Percentiles rank a stretch among this genome's conserved stretches.
These are phyloP conservation scores for Congeria kusceri DNA, from an alignment of 2,888 invertebrate genomes.

Conservation along the genomic window DNA sequence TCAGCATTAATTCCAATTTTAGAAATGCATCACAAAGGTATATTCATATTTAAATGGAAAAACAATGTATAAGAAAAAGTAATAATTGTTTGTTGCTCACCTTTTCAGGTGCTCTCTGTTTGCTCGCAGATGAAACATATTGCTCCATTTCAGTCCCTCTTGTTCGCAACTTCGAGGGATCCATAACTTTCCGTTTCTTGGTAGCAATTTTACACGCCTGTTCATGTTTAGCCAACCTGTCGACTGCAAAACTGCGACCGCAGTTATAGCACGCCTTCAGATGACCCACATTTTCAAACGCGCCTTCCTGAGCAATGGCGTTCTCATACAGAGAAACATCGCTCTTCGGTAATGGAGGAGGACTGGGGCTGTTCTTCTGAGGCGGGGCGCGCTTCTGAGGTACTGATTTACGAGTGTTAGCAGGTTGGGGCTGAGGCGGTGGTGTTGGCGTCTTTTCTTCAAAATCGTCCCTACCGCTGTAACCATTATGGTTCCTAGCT, in stretches of 20 bases:
- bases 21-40: no score
- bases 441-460: conserved; percentile 44
- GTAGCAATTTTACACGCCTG: conserved; percentile 78
- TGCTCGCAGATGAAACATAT: conserved; percentile 19
- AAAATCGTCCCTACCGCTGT: conserved; percentile 1
- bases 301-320: conserved; percentile 65
- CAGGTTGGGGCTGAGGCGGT: conserved; percentile 59
- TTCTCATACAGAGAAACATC: conserved; percentile 62
- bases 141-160: conserved; percentile 93
- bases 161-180: conserved; percentile 85
- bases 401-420: conserved; percentile 34
- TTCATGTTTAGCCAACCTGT: conserved; percentile 87
- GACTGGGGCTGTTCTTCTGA: conserved; percentile 15
- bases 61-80: no score
- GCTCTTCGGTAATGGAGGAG: conserved; percentile 21
- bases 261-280: conserved; percentile 90
- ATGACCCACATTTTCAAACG: conserved; percentile 52
- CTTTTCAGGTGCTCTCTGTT: neutral
- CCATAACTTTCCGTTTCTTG: conserved; percentile 82
- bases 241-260: conserved; percentile 92
- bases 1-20: no score
- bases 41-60: no score
- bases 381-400: conserved; percentile 27
- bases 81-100: neutral
- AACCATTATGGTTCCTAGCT: conserved; percentile 19